Base-by-base conservation (phyloP, 1,140 invertebrate species). In the Cyclargus thomasi region DNA sequence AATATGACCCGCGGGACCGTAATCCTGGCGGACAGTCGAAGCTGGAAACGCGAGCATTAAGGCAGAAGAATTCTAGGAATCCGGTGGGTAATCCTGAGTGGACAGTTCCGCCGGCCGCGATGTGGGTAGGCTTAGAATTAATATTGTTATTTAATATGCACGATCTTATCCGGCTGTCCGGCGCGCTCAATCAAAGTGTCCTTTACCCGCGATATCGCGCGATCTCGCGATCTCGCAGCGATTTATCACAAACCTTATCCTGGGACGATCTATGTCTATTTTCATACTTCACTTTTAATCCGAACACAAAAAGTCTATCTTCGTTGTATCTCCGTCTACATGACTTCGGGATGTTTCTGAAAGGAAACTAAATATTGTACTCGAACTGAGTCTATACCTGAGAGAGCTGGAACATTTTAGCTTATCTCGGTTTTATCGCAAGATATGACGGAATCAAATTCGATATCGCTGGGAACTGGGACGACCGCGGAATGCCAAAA, bases 111-210 rank as follows among this genome's bases (percentile, higher is more conserved):
- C 39, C 39, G 39, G 39, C 39, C 39, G 39, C 39, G 39, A 47
- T 47, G 39, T 47, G 55, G 18, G 17, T 59, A 59, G 55, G 55
- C 17, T 59, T 59, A 59, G 55, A 59, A 59, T 59, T 17, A 59
- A 47, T 47, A 47, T 20, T 59, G 55, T 59, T 59, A 20, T 59
- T 59, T 59, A 59, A 59, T 59, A 59, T 59, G 55, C 55, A 8
- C 55, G 55, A 59, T 59, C 55, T 59, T 59, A 59, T 59, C 55
- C 20, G 17, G 18, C 55, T 59, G 55, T 59, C 55, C 55, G 55
- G 55, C 20, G 18, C 55, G 18, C 55, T 59, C 55, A 59, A 59
- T 59, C 55, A 59, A 59, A 59, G 55, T 59, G 55, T 59, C 55
- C 55, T 59, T 59, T 59, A 59, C 39, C 39, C 39, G 39, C 29